These are phyloP conservation scores for Hexactinellida sp. DNA, from an alignment of 37 sponge, comb jelly and placozoan species.

Conservation along the genomic window DNA sequence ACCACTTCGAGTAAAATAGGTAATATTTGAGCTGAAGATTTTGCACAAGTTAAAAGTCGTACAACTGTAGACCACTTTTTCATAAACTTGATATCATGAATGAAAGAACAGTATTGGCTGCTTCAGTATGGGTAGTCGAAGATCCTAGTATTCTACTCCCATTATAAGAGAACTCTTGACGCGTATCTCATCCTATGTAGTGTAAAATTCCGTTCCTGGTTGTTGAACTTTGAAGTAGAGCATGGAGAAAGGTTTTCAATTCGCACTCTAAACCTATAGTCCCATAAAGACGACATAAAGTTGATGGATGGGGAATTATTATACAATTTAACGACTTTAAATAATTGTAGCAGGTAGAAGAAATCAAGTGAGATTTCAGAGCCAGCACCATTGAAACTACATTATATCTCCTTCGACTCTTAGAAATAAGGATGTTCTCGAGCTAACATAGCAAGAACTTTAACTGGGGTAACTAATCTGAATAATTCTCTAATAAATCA, in stretches of 20 bases:
- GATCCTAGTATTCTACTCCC: not conserved
- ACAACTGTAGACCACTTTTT: constrained; percentile 14
- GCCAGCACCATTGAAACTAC: not conserved
- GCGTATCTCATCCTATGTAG: not conserved
- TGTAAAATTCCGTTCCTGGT: no score
- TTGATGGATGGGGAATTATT: not conserved
- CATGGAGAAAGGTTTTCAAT: not conserved
- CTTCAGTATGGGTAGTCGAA: not conserved
- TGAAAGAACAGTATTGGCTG: constrained; percentile 1
- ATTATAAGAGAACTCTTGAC: not conserved
- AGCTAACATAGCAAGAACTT: not conserved
- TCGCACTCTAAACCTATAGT: constrained; percentile 6
- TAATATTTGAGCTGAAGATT: not conserved
- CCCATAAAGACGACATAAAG: constrained; percentile 15
- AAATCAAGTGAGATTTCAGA: not conserved
- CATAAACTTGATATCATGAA: constrained; percentile 11
- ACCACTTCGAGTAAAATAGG: not conserved
- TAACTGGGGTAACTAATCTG: not conserved
- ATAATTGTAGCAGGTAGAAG: not conserved
- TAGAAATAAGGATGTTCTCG: not conserved
- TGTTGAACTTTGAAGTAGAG: not conserved
- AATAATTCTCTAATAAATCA: not conserved
- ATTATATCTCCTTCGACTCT: not conserved
- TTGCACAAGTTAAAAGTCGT: not conserved
- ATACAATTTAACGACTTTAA: constrained; percentile 8